Evolutionary conservation across 2,797 vertebrate genomes (phyloP).

Genomic region (Mus caroli): DNA sequence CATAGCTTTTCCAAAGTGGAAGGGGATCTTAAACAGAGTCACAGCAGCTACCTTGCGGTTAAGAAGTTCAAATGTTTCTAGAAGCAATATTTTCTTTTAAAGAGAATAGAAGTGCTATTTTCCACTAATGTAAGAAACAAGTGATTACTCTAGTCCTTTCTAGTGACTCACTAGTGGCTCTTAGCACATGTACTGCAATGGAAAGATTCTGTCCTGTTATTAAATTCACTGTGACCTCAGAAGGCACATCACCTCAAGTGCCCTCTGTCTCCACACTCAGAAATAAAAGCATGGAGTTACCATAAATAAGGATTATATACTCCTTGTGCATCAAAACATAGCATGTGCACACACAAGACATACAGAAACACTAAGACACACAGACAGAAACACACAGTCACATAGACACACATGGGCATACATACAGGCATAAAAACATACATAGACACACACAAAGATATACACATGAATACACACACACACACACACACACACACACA

Average conservation of each 20-base stretch:
- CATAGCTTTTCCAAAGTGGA: conserved; percentile 30
- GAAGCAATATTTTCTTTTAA: conserved; percentile 10
- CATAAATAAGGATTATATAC: neutral
- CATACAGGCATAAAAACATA: neutral
- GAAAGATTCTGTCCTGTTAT: conserved; percentile 35
- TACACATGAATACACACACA: neutral
- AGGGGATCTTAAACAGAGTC: neutral
- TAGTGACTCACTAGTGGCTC: conserved; percentile 72
- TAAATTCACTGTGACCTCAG: conserved; percentile 48
- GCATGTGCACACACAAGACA: neutral
- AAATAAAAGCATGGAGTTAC: conserved; percentile 20
- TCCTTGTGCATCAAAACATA: neutral
- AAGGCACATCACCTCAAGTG: neutral
- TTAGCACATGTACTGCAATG: neutral
- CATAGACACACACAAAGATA: neutral
- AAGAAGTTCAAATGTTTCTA: conserved; percentile 58
- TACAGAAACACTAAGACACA: neutral
- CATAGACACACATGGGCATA: neutral
- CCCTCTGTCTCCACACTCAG: conserved; percentile 32
- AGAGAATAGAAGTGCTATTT: conserved; percentile 53
- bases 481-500: neutral
- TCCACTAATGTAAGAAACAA: conserved; percentile 63
- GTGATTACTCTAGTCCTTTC: conserved; percentile 20
- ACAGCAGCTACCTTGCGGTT: neutral
- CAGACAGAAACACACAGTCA: neutral